Conservation (phyloP, 1,140 invertebrate species). For the Lordiphosa clarofinis region DNA sequence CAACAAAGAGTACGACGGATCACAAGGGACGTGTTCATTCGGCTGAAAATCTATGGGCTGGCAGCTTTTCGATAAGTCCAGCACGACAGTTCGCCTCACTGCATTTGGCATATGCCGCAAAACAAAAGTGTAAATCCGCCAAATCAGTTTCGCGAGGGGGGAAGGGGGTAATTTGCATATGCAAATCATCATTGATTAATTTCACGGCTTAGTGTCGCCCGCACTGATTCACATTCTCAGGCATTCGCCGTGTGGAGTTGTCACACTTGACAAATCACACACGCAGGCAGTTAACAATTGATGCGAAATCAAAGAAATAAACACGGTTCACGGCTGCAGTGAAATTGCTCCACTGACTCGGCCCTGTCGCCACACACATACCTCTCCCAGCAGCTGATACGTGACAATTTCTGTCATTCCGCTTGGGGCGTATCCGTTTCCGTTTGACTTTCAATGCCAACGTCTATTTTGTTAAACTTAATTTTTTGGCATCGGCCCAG, state of each 20-base stretch:
- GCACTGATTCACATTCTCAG: neutral
- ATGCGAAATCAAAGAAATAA: constrained; percentile 66
- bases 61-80: constrained; percentile 44
- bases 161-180: constrained; percentile 37
- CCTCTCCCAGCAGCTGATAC: constrained; percentile 31
- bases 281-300: constrained; percentile 57
- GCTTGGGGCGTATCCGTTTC: constrained; percentile 53
- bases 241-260: constrained; percentile 11
- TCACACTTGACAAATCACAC: constrained; percentile 54
- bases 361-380: constrained; percentile 8
- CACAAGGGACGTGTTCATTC: constrained; percentile 30
- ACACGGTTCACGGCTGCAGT: constrained; percentile 9
- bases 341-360: neutral
- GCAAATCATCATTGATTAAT: constrained; percentile 27
- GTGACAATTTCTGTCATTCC: constrained; percentile 57
- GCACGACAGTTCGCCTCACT: constrained; percentile 15
- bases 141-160: constrained; percentile 14
- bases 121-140: constrained; percentile 27
- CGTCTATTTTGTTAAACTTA: constrained; percentile 37
- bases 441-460: constrained; percentile 45
- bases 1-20: constrained; percentile 17
- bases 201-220: constrained; percentile 7
- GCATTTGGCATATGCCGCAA: constrained; percentile 36
- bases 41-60: constrained; percentile 51
- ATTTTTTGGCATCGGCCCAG: constrained; percentile 34